phyloP scores from a whole-genome alignment of 1,140 invertebrate genomes.

The Drosophila nikananu region DNA sequence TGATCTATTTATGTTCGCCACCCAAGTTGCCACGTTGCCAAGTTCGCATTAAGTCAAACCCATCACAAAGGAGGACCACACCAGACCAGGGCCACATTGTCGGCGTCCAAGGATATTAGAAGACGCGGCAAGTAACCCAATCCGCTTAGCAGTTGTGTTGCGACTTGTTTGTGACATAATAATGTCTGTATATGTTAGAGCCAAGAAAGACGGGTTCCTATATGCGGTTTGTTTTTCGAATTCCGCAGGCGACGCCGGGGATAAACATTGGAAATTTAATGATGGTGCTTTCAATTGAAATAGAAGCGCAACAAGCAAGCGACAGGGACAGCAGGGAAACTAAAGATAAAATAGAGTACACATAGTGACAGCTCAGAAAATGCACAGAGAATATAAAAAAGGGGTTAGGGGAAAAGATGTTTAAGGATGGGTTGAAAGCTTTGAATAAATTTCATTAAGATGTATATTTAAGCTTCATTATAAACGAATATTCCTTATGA shows the following conservation, averaged over 20 bases:
- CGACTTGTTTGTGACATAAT: constrained; percentile 38
- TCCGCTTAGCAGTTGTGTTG: constrained; percentile 46
- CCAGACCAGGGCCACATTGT: constrained; percentile 28
- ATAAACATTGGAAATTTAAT: constrained; percentile 64
- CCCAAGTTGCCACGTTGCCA: constrained; percentile 17
- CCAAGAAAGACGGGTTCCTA: neutral
- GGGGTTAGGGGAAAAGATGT: neutral
- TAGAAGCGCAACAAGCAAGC: constrained; percentile 41
- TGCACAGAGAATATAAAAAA: neutral
- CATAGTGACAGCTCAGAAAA: constrained; percentile 3
- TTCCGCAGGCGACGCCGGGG: constrained; percentile 18
- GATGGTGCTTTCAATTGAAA: constrained; percentile 45
- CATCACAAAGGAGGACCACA: constrained; percentile 40
- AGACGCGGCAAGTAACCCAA: constrained; percentile 34
- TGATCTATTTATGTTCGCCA: constrained; percentile 38
- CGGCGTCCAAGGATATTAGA: constrained; percentile 24
- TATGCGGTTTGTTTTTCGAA: constrained; percentile 39
- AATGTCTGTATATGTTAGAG: neutral
- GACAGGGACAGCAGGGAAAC: neutral
- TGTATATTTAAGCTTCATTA: too few species aligned
- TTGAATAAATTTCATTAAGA: too few species aligned
- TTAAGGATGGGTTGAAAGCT: neutral
- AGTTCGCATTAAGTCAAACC: constrained; percentile 55
- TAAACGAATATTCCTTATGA: too few species aligned
- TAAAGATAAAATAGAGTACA: constrained; percentile 11